Evolutionary conservation across 2,888 invertebrate genomes (phyloP).

Genomic region (Sussaba pulchella): DNA sequence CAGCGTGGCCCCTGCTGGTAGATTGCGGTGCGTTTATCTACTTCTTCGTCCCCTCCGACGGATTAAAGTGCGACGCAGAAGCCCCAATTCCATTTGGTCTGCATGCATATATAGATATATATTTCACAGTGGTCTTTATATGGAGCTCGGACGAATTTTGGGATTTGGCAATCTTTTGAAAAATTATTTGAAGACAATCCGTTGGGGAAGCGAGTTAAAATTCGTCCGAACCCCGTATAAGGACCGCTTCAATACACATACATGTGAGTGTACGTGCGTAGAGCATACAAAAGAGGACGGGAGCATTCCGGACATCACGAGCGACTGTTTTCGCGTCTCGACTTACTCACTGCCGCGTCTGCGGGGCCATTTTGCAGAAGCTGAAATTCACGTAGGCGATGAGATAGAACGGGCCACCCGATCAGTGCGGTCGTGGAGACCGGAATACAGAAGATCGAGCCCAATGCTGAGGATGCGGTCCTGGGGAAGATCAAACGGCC

Average conservation of each 20-base stretch:
- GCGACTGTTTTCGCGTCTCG: not conserved
- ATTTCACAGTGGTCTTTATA: too few relatives aligned
- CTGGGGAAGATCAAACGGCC: too few relatives aligned
- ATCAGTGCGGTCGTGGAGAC: too few relatives aligned
- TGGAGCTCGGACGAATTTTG: too few relatives aligned
- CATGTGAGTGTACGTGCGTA: not conserved
- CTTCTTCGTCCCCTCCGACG: not conserved
- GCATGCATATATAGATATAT: too few relatives aligned
- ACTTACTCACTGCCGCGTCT: not conserved
- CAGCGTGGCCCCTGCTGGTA: not conserved
- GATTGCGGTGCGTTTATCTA: not conserved
- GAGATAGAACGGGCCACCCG: not conserved
- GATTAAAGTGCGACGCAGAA: slow-evolving; percentile 19
- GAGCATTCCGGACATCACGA: not conserved
- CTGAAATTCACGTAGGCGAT: slow-evolving; percentile 4
- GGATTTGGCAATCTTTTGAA: too few relatives aligned
- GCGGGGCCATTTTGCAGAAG: not conserved
- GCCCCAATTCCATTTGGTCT: not conserved
- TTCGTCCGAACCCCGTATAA: too few relatives aligned
- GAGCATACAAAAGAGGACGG: not conserved
- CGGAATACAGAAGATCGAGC: too few relatives aligned
- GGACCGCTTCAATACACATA: too few relatives aligned
- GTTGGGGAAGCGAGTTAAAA: too few relatives aligned
- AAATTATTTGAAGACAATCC: too few relatives aligned
- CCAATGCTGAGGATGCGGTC: too few relatives aligned